These are phyloP conservation scores for Rhingia rostrata DNA, from an alignment of 2,888 invertebrate species.

Conservation along the genomic window DNA sequence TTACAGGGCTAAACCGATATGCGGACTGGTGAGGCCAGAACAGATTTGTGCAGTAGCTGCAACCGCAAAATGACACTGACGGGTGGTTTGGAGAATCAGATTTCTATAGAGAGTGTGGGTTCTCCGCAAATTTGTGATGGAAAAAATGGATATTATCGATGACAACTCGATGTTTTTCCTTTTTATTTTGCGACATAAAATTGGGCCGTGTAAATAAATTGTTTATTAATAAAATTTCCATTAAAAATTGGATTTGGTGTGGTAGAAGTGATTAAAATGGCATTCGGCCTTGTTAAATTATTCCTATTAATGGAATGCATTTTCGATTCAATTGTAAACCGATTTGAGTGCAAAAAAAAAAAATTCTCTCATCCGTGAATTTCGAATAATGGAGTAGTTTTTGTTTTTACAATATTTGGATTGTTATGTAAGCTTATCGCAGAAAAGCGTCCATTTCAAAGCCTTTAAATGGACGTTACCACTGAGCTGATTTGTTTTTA, in stretches of 20 bases:
- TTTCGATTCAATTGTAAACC: constrained; percentile 18
- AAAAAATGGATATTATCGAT: constrained; percentile 5
- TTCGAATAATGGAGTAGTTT: too few relatives aligned
- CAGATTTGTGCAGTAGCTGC: constrained; percentile 20
- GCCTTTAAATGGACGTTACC: too few relatives aligned
- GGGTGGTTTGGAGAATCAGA: constrained; percentile 4
- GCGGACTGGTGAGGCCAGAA: background rate
- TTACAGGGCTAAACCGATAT: background rate
- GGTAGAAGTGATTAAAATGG: background rate
- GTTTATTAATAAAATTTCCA: constrained; percentile 38
- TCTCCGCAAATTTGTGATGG: background rate
- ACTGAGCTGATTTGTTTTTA: too few relatives aligned
- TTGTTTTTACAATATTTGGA: too few relatives aligned
- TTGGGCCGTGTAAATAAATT: constrained; percentile 21
- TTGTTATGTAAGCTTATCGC: too few relatives aligned
- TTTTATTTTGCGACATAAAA: background rate
- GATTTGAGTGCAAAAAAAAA: background rate
- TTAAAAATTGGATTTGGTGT: constrained; percentile 5
- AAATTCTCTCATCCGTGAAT: too few relatives aligned
- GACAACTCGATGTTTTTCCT: background rate
- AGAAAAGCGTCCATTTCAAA: too few relatives aligned
- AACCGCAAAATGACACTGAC: constrained; percentile 24
- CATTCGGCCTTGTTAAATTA: background rate
- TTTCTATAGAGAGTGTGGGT: constrained; percentile 5
- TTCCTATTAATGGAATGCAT: background rate